phyloP scores from a whole-genome alignment of 2,888 invertebrate species.

The Apoda limacodes region DNA sequence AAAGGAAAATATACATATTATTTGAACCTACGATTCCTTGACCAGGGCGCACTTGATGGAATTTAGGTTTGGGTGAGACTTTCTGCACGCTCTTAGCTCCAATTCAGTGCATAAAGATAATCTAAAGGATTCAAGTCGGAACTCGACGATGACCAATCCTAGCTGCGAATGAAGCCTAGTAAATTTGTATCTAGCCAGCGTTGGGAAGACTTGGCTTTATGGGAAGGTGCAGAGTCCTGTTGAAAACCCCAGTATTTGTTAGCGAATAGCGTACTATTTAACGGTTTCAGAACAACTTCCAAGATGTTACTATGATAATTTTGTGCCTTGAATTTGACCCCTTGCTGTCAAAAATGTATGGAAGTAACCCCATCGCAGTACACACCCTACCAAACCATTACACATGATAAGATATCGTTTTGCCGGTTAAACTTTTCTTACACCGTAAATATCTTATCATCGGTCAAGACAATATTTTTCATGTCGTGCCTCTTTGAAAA shows the following conservation, averaged over 20 bases:
- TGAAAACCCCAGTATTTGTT: slow-evolving; percentile 9
- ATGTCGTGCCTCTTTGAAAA: too few relatives aligned
- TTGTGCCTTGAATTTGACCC: slow-evolving; percentile 10
- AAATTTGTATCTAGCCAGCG: slow-evolving; percentile 12
- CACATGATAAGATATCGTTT: too few relatives aligned
- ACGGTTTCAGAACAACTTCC: slow-evolving; percentile 6
- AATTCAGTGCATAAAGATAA: slow-evolving; percentile 12
- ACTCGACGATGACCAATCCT: slow-evolving; percentile 16
- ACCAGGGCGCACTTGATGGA: too few relatives aligned
- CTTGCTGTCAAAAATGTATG: slow-evolving; percentile 13
- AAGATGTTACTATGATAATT: slow-evolving; percentile 8
- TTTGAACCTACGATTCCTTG: too few relatives aligned
- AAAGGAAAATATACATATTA: too few relatives aligned
- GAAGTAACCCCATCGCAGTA: not conserved
- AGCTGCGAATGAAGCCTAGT: slow-evolving; percentile 14
- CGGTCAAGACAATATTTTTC: too few relatives aligned
- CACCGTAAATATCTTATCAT: too few relatives aligned
- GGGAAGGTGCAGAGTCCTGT: slow-evolving; percentile 10
- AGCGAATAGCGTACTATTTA: slow-evolving; percentile 8
- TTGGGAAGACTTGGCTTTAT: slow-evolving; percentile 13
- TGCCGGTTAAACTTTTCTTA: too few relatives aligned
- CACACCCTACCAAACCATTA: slow-evolving; percentile 7
- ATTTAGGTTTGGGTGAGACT: slow-evolving; percentile 5
- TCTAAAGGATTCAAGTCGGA: slow-evolving; percentile 13
- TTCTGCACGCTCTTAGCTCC: too few relatives aligned